Evolutionary conservation across 2,797 vertebrate genomes (phyloP), one percentile per base, ranked within the genome.

Genomic region (Leptatherina wallacei): DNA sequence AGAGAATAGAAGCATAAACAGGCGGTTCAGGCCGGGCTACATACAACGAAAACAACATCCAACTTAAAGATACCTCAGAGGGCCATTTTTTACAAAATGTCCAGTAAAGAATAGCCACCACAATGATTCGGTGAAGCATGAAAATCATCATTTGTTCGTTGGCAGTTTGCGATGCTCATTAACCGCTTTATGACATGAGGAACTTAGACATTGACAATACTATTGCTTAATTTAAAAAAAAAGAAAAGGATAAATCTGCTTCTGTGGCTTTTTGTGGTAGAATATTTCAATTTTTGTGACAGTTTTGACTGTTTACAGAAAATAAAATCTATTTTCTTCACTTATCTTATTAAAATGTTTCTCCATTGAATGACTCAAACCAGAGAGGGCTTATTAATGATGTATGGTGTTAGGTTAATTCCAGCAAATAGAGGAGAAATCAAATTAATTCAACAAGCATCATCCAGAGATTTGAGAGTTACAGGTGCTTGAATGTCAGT

Each of bases 401-500:
- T 49, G n/a, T 20, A 7, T 4, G 42, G 18, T 18, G 18, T 20
- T 20, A 44, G 16, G 42, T n/a, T 47, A 4, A 9, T n/a, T 47
- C n/a, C 7, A 9, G 20, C 20, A 47, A 16, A 20, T 2, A 20
- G 49, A 22, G 51, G 64, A 38, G 30, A 68, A 65, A 62, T 56
- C 59, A 70, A 54, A 30, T 3, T n/a, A 60, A 62, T n/a, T 32
- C 20, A 11, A 42, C 51, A 16, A 74, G 59, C 47, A 58, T 29
- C 60, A 40, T 9, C 62, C 36, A 51, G 59, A 14, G 65, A 35
- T 38, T 63, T 44, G 27, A 35, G 57, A 78, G 62, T 40, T 24
- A 71, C 66, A 73, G 63, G 16, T 12, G 60, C 52, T 33, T 36
- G 42, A 66, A 63, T 74, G 54, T 61, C 66, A 78, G 78, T 72